Evolutionary conservation across 2,888 invertebrate genomes (phyloP), one percentile per base, ranked within the genome.

Genomic region (Torymus tubicola): DNA sequence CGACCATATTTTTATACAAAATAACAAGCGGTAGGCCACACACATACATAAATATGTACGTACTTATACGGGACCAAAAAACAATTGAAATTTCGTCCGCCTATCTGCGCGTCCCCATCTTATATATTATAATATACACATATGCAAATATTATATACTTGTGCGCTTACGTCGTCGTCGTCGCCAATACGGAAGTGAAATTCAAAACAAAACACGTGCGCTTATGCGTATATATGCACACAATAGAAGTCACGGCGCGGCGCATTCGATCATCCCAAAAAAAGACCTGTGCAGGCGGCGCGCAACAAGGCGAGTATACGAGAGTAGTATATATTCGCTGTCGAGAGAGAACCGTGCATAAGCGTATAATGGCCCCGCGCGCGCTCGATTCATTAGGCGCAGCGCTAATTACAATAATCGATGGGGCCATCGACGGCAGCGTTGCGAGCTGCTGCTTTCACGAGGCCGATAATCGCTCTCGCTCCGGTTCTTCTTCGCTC

Each of bases 181-280:
- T 42, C 18, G 42, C 4, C 52, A 57, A 77, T 31, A 58, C 58
- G 70, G 70, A 65, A 77, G 64, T 58, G 2, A 13, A 76, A 76
- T 69, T 50, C 24, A 68, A 75, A 75, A 53, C 31, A 61, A 12
- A 18, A 14, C 70, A 42, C 42, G 42, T 42, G 42, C 42, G 42
- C 8, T 0, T 42, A 31, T 42, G 1, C 21, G 21, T 21, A 21
- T 21, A 77, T 71, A 58, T 65, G 16, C 65, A 77, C 64, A 70
- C 77, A 71, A 77, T 71, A 50, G 64, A 57, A 14, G 8, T n/a
- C 67, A 10, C 52, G 42, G 8, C 31, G 31, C 31, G 31, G 5
- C 8, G 3, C 31, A 5, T 42, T 42, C 42, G 8, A 42, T 42
- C 42, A 42, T 42, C 42, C 42, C 42, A 70, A 42, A 60, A 16